Conservation (phyloP, 1,140 invertebrate genomes). For the Lasioglossum baleicum region DNA sequence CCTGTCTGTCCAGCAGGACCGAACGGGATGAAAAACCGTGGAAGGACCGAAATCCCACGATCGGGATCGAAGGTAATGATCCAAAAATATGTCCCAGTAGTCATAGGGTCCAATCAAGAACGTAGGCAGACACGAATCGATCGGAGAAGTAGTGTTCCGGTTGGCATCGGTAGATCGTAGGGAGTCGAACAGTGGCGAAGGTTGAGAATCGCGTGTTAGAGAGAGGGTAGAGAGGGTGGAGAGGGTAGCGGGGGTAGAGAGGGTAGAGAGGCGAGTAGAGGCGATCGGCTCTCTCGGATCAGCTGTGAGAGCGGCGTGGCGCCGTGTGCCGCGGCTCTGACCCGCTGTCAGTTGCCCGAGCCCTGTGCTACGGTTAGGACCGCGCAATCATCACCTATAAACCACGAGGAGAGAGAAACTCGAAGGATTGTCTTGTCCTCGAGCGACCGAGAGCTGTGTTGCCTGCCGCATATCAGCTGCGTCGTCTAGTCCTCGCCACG, state of each 20-base stretch:
- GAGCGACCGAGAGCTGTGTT: not conserved
- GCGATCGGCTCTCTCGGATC: constrained; percentile 68
- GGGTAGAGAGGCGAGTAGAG: constrained; percentile 58
- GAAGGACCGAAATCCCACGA: too few species aligned
- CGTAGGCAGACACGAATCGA: too few species aligned
- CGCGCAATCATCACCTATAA: constrained; percentile 64
- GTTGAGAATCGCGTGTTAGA: constrained; percentile 58
- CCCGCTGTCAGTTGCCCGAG: constrained; percentile 80
- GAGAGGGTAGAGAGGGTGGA: constrained; percentile 48
- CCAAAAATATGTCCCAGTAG: too few species aligned
- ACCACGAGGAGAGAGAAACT: constrained; percentile 39
- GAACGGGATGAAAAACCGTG: too few species aligned
- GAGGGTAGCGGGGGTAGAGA: constrained; percentile 23
- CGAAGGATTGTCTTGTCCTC: constrained; percentile 5
- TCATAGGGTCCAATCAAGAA: too few species aligned
- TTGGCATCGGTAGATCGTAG: constrained; percentile 31
- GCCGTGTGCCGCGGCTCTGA: constrained; percentile 75
- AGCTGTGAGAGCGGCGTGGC: constrained; percentile 78
- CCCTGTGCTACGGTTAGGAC: constrained; percentile 80
- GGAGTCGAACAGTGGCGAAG: constrained; percentile 40
- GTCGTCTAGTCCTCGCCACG: constrained; percentile 33
- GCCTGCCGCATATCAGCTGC: constrained; percentile 7
- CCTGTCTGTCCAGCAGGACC: not conserved
- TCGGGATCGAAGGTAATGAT: too few species aligned
- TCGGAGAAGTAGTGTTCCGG: constrained; percentile 7